Evolutionary conservation across 2,888 invertebrate genomes (phyloP).

Genomic region (Chironomus riparius): DNA sequence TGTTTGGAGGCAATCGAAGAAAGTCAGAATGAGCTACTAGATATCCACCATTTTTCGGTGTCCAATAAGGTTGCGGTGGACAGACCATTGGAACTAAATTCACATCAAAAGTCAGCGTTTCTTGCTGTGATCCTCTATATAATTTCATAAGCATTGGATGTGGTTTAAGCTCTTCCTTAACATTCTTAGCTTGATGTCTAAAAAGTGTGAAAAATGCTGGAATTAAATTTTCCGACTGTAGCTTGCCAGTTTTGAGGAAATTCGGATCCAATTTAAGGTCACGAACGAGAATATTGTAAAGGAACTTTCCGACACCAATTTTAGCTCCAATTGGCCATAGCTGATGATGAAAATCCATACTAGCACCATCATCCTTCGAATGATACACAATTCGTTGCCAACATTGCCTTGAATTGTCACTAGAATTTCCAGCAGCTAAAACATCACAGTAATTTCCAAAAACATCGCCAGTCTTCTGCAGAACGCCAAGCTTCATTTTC

Average conservation of each 20-base stretch:
- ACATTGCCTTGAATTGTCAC: conserved; percentile 54
- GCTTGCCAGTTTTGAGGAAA: conserved; percentile 49
- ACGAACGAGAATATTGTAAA: conserved; percentile 77
- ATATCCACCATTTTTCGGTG: conserved; percentile 62
- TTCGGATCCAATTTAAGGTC: conserved; percentile 76
- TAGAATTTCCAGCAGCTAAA: conserved; percentile 46
- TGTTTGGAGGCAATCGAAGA: conserved; percentile 46
- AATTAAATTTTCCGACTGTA: conserved; percentile 48
- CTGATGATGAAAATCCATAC: conserved; percentile 49
- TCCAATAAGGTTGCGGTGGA: conserved; percentile 82
- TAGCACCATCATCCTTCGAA: conserved; percentile 46
- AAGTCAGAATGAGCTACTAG: conserved; percentile 57
- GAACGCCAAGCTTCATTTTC: conserved; percentile 54
- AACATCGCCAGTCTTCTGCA: conserved; percentile 54
- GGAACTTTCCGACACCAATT: conserved; percentile 65
- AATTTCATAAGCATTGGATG: conserved; percentile 66
- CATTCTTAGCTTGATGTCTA: conserved; percentile 53
- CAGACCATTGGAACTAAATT: conserved; percentile 64
- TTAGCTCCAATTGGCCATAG: conserved; percentile 60
- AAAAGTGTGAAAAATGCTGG: conserved; percentile 74
- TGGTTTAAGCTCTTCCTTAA: conserved; percentile 70
- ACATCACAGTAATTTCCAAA: conserved; percentile 58
- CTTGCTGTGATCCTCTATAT: conserved; percentile 57
- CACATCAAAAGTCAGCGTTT: conserved; percentile 62
- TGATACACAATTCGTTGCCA: conserved; percentile 61